A percentile compares a stretch with the other conserved stretches of the same genome.
These are phyloP conservation scores for Callinectes sapidus DNA, from an alignment of 2,888 invertebrate genomes.

Conservation along the genomic window DNA sequence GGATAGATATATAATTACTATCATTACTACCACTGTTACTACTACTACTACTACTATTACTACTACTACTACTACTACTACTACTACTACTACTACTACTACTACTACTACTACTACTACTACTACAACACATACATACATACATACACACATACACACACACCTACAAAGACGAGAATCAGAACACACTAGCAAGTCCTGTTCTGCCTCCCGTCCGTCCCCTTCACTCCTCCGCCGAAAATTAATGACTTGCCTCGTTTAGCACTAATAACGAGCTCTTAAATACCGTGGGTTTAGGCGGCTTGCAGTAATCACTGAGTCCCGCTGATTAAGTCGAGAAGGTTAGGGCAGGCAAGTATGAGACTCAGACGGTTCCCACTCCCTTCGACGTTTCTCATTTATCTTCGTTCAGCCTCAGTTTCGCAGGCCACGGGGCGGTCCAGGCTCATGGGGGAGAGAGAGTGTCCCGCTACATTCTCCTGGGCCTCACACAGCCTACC, in stretches of 20 bases:
- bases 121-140: background rate
- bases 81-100: no score
- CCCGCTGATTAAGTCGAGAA: slow-evolving; percentile 50
- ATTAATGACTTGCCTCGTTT: slow-evolving; percentile 64
- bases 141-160: background rate
- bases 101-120: no score
- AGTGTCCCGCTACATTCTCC: background rate
- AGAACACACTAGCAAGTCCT: background rate
- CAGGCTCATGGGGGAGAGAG: background rate
- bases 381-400: slow-evolving; percentile 10
- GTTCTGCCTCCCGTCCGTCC: background rate
- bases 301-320: slow-evolving; percentile 54
- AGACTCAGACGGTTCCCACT: background rate
- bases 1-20: no score
- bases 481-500: background rate
- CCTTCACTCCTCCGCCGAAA: slow-evolving; percentile 34
- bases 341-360: slow-evolving; percentile 33
- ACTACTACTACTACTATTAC: no score
- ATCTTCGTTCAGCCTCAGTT: slow-evolving; percentile 29
- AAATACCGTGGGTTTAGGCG: slow-evolving; percentile 62
- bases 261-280: slow-evolving; percentile 63
- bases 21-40: no score
- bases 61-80: no score
- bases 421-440: background rate
- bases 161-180: background rate